phyloP scores from a whole-genome alignment of 2,797 vertebrate genomes.

The Sebastes iracundus region DNA sequence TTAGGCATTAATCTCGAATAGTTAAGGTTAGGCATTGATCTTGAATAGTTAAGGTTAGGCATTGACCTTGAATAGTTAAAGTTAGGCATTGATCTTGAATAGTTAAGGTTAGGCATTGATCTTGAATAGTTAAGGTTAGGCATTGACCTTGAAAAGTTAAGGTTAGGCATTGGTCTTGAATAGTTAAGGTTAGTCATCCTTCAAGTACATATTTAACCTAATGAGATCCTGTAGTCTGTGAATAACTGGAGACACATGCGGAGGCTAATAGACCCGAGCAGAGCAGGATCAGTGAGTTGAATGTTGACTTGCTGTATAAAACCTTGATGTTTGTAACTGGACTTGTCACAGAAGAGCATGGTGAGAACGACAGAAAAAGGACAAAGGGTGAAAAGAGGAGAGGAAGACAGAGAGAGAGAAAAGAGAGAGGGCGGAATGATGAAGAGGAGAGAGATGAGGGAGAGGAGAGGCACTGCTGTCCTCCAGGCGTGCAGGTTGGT shows the following conservation, averaged over 20 bases:
- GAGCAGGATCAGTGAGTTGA: neutral
- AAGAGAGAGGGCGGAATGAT: neutral
- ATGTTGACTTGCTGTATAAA: neutral
- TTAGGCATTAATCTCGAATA: no score
- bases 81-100: no score
- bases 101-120: no score
- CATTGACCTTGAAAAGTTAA: no score
- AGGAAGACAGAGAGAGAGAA: neutral
- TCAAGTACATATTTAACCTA: neutral
- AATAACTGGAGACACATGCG: slow-evolving; percentile 13
- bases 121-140: no score
- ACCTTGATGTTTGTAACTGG: neutral
- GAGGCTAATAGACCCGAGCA: slow-evolving; percentile 7
- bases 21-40: no score
- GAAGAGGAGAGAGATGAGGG: neutral
- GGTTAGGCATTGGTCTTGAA: no score
- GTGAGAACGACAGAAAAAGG: neutral
- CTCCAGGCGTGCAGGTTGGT: slow-evolving; percentile 28
- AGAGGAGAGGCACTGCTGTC: slow-evolving; percentile 3
- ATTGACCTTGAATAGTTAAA: fast-evolving
- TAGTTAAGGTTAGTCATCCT: no score
- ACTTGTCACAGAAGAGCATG: neutral
- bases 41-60: no score
- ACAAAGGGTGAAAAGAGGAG: neutral
- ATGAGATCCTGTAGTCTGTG: neutral